phyloP scores from a whole-genome alignment of 2,888 invertebrate species.

The Mylabris sibirica region DNA sequence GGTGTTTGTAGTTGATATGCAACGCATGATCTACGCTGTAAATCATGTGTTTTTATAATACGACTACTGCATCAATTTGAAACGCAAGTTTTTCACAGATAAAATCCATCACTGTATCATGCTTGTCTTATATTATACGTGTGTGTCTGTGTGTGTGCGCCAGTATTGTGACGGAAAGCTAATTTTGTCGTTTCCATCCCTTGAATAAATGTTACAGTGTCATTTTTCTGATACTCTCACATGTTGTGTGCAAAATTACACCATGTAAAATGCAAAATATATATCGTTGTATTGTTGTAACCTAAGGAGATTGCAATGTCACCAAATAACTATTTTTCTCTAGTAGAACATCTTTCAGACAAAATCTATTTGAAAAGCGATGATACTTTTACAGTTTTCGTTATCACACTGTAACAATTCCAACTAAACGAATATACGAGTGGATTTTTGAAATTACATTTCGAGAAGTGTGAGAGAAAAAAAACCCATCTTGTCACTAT shows the following conservation, averaged over 20 bases:
- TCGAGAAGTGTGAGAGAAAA: no score
- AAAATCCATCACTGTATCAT: background rate
- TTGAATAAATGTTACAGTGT: background rate
- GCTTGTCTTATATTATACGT: background rate
- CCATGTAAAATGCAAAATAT: background rate
- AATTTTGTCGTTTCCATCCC: background rate
- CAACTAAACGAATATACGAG: background rate
- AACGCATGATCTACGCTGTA: background rate
- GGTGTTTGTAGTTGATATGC: background rate
- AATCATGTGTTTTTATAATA: slow-evolving; percentile 10
- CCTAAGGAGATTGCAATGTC: background rate
- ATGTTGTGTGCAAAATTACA: background rate
- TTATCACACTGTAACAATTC: background rate
- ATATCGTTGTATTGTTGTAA: background rate
- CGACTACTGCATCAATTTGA: slow-evolving; percentile 2
- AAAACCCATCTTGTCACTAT: no score
- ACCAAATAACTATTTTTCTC: slow-evolving; percentile 4
- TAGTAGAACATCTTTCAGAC: slow-evolving; percentile 1
- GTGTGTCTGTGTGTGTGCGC: no score
- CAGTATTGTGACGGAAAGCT: background rate
- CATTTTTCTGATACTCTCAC: background rate
- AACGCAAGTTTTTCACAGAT: slow-evolving; percentile 4
- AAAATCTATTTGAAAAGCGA: background rate
- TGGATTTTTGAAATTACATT: no score
- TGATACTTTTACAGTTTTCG: background rate